Base-by-base conservation (phyloP, 2,113 vertebrate species). In the Typhlomys cinereus region DNA sequence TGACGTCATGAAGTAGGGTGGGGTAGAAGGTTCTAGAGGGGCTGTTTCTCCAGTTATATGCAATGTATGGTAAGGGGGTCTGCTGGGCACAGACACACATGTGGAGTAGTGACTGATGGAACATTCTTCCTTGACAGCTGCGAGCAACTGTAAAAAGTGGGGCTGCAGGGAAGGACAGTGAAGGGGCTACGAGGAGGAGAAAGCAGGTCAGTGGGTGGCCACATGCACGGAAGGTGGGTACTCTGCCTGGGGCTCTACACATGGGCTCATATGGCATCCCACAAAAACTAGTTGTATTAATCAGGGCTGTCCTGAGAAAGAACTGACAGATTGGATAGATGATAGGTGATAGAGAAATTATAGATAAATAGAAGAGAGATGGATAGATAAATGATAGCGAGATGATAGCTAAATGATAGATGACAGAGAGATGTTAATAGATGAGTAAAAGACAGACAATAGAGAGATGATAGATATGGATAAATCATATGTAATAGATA, bases 191-290 rank as follows among this genome's bases (percentile, higher is more conserved):
- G 31, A 46, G 62, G 41, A 0, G 5, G 44, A 41, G 50, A 39
- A 13, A 2, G 12, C 18, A 44, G 70, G 1, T 27, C 21, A 15
- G 34, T 9, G 21, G 64, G 44, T 31, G 7, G 7, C 1, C 6
- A 11, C 8, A 27, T 3, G 10, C 2, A 10, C 8, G 20, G 50
- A 76, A 34, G 20, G 21, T 4, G 7, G 59, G 4, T 0, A 0
- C n/a, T 7, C 14, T n/a, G n/a, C 27, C 11, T 1, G 0, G 69
- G 3, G 8, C 27, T 8, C 21, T 10, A 52, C 34, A 31, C 14
- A 5, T 2, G 29, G n/a, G 11, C 44, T 2, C 1, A 1, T 1
- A 3, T 0, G 54, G 66, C 13, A 13, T 57, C 39, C n/a, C 44
- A 1, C 34, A 57, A 46, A 13, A 39, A 20, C 13, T 0, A n/a